Evolutionary conservation across 2,113 vertebrate genomes (phyloP).

Genomic region (Albula glossodonta): DNA sequence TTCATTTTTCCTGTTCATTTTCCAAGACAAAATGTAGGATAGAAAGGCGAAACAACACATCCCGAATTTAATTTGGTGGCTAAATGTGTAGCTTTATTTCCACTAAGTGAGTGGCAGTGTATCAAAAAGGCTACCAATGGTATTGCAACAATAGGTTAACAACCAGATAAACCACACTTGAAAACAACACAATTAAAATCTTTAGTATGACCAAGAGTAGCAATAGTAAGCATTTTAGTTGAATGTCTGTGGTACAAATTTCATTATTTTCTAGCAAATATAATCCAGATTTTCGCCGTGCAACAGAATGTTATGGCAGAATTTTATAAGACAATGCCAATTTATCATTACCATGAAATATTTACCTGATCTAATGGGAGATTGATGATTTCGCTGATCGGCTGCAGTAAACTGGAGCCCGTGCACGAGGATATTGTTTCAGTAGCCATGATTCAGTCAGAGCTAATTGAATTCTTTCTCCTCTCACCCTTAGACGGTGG

Average conservation of each 20-base stretch:
- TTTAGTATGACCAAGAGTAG: neutral
- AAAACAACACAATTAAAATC: neutral
- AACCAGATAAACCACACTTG: neutral
- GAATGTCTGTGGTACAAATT: neutral
- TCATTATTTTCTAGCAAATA: neutral
- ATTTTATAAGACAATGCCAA: neutral
- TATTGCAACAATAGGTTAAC: neutral
- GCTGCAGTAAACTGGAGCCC: conserved; percentile 69
- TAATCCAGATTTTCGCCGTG: conserved; percentile 19
- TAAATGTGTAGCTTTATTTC: neutral
- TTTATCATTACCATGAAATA: neutral
- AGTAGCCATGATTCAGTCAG: conserved; percentile 60
- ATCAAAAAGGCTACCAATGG: neutral
- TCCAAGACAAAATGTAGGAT: neutral
- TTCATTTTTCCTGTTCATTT: neutral
- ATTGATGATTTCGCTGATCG: conserved; percentile 69
- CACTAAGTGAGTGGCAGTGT: neutral
- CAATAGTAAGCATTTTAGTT: neutral
- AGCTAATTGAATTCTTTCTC: conserved; percentile 39
- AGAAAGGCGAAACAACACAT: neutral
- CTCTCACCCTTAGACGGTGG: conserved; percentile 39
- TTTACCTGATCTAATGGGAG: conserved; percentile 71
- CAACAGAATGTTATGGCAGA: conserved; percentile 27
- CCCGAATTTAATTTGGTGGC: neutral
- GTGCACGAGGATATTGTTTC: conserved; percentile 63